Base-by-base conservation (phyloP, 2,113 vertebrate species). In the Girardinichthys multiradiatus region DNA sequence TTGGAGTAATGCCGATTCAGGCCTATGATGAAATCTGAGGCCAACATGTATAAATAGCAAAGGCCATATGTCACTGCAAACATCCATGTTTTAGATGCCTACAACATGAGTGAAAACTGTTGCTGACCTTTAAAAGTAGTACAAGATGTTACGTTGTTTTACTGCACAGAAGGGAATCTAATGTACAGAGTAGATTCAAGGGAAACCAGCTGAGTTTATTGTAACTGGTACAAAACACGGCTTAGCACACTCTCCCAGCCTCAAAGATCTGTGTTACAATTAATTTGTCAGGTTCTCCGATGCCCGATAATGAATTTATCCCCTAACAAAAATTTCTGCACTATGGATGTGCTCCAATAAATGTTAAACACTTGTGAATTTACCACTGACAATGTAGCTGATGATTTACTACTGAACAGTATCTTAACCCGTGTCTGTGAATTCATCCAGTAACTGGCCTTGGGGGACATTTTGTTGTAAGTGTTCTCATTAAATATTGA, bases 401-500 rank as follows among this genome's bases (percentile, higher is more conserved):
- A 74, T 84, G 71, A 84, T 69, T 70, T 79, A 45, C 31, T 64
- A 45, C 74, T 35, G 75, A 24, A 11, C 21, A 62, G 30, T 51
- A 64, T 71, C 64, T 71, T 35, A 48, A 28, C 30, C 71, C 21
- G 57, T 33, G 70, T 80, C 66, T 84, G 64, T 80, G 82, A 58
- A 57, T 76, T 85, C 39, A 70, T 82, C 31, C 70, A 74, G 79
- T 87, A 90, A 92, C 91, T 91, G 90, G 80, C 87, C 90, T 85
- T 87, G 26, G 79, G 89, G 91, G 85, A 86, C 84, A 84, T 89
- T 90, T 91, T 90, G 86, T 89, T 84, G 30, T 84, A 93, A 93
- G 77, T 89, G 89, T 91, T 91, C 62, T 58, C 70, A 90, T 93
- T 86, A 93, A 94, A 92, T 88, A 92, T 94, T 94, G 63, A 94